A percentile compares a stretch with the other conserved stretches of the same genome.
These are phyloP conservation scores for Tryphoninae sp. DNA, from an alignment of 2,888 invertebrate species.

Conservation along the genomic window DNA sequence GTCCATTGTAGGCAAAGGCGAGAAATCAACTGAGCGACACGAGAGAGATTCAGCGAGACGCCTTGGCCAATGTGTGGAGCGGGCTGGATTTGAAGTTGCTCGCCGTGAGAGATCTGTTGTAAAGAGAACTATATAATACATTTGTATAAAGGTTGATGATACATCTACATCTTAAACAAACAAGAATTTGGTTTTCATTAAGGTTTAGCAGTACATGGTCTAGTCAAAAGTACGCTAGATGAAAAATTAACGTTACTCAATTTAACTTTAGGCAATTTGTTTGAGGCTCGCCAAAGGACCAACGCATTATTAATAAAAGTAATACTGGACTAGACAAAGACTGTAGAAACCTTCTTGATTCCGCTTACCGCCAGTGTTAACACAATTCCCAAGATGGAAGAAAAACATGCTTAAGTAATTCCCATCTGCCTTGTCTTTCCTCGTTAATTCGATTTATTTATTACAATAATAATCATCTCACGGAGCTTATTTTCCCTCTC, in stretches of 20 bases:
- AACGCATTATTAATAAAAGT: conserved; percentile 21
- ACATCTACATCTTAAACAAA: neutral
- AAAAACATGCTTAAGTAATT: neutral
- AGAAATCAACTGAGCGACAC: no score
- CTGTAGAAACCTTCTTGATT: conserved; percentile 1
- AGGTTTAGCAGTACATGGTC: conserved; percentile 39
- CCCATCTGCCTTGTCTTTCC: neutral
- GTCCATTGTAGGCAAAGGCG: no score
- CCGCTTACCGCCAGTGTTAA: neutral
- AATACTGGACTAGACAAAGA: conserved; percentile 20
- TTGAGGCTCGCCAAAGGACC: conserved; percentile 37
- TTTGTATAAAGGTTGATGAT: conserved; percentile 59
- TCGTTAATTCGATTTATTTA: neutral
- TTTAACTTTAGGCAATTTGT: conserved; percentile 30
- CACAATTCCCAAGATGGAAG: conserved; percentile 2
- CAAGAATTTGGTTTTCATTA: conserved; percentile 4
- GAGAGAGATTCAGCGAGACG: no score
- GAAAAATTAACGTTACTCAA: conserved; percentile 27
- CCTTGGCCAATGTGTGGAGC: no score
- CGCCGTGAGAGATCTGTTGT: conserved; percentile 50
- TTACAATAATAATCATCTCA: no score
- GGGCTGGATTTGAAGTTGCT: conserved; percentile 18
- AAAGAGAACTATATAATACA: conserved; percentile 56
- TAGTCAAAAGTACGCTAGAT: conserved; percentile 31
- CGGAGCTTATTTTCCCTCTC: neutral